Evolutionary conservation across 1,140 invertebrate species (phyloP).

Genomic region (Capitella teleta): DNA sequence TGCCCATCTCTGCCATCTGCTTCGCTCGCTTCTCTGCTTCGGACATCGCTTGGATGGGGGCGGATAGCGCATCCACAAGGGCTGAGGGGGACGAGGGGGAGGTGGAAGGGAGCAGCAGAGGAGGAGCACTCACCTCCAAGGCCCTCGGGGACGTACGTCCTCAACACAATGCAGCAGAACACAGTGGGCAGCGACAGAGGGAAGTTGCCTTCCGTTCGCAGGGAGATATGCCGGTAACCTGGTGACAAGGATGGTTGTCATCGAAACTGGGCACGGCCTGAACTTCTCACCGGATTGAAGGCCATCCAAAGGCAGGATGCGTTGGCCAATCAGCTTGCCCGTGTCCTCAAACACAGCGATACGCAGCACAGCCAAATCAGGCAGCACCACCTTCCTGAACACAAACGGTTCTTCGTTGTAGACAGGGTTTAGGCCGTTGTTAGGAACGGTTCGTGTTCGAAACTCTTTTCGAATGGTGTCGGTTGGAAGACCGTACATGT

Average conservation of each 20-base stretch:
- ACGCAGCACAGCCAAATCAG: constrained; percentile 90
- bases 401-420: constrained; percentile 96
- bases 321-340: constrained; percentile 88
- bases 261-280: not conserved
- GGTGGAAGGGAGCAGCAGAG: not conserved
- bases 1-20: constrained; percentile 62
- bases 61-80: constrained; percentile 93
- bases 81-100: constrained; percentile 44
- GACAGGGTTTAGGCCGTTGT: constrained; percentile 88
- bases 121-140: constrained; percentile 74
- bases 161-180: constrained; percentile 38
- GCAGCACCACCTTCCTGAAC: constrained; percentile 95
- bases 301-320: constrained; percentile 94
- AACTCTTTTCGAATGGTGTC: constrained; percentile 99
- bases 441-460: constrained; percentile 85
- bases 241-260: constrained; percentile 1
- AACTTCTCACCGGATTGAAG: constrained; percentile 66
- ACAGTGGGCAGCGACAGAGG: constrained; percentile 93
- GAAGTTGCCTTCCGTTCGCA: constrained; percentile 96
- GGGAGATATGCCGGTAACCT: constrained; percentile 91
- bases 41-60: constrained; percentile 83
- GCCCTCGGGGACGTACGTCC: constrained; percentile 99
- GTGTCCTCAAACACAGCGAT: constrained; percentile 99
- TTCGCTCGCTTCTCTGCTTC: constrained; percentile 81
- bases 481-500: constrained; percentile 98